Base-by-base conservation (phyloP, 30 jellyfish, hydroid and myxozoan species). In the Chrysaora quinquecirrha region DNA sequence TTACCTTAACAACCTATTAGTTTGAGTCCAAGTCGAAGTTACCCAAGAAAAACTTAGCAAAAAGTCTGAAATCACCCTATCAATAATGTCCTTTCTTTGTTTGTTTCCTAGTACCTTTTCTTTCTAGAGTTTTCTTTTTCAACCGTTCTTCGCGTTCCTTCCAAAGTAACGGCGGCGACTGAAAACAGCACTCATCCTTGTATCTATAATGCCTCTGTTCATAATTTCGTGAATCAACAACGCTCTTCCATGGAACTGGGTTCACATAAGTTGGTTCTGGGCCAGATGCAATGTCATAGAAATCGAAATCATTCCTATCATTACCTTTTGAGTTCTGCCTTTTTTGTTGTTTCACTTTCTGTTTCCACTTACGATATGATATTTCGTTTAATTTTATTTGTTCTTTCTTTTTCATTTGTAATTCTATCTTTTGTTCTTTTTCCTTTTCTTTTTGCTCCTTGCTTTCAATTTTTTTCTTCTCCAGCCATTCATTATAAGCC, bases 81-180 rank as follows among this genome's bases (percentile, higher is more conserved):
- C n/a, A n/a, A n/a, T n/a, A n/a, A n/a, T n/a, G n/a, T n/a, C n/a
- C n/a, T n/a, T n/a, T n/a, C n/a, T n/a, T n/a, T n/a, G n/a, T 20
- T 31, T 16, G 33, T 43, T 48, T 16, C 48, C 22, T 48, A 48
- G 19, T 25, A 14, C 1, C 27, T 35, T 18, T 63, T 30, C 18
- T 32, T 27, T 63, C 30, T 16, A 21, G 33, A 6, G 2, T 43
- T 47, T 35, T 52, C 9, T 27, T 46, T 12, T 34, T 46, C 31
- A 64, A 6, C 48, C 96, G 47, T 33, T 68, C 76, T 30, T 87
- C 91, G 30, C 43, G 49, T 19, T 87, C 96, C 70, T 60, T 69
- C 96, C 96, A 87, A 18, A 87, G 38, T 49, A 87, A 35, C 3
- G 96, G 96, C 3, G 96, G 96, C 38, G 96, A 87, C 25, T 72